phyloP scores from a whole-genome alignment of 2,113 vertebrate genomes.

The Atractosteus spatula region DNA sequence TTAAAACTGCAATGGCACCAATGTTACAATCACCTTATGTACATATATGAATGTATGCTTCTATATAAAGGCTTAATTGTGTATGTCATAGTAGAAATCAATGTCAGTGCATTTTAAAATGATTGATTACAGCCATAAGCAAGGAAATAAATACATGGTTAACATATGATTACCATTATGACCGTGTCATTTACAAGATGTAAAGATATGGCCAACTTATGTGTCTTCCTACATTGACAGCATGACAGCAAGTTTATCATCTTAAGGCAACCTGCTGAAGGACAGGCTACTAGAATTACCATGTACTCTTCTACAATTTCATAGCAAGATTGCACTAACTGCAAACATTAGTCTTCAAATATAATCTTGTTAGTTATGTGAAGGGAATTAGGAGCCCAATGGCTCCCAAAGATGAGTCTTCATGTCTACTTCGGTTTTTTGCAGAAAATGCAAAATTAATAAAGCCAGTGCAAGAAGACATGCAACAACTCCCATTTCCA shows the following conservation, averaged over 20 bases:
- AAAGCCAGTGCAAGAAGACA: conserved; percentile 62
- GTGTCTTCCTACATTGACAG: conserved; percentile 30
- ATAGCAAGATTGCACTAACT: conserved; percentile 52
- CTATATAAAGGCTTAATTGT: conserved; percentile 39
- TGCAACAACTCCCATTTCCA: conserved; percentile 64
- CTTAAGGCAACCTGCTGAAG: conserved; percentile 51
- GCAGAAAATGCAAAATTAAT: conserved; percentile 40
- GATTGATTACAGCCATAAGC: conserved; percentile 63
- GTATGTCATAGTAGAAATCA: conserved; percentile 49
- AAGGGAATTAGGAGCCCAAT: conserved; percentile 38
- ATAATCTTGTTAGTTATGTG: conserved; percentile 48
- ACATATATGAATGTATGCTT: conserved; percentile 35
- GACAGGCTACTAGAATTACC: conserved; percentile 40
- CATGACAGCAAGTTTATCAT: conserved; percentile 30
- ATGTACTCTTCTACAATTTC: conserved; percentile 33
- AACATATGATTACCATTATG: conserved; percentile 48
- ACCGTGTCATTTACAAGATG: conserved; percentile 51
- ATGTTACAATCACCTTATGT: conserved; percentile 71
- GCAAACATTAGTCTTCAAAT: conserved; percentile 48
- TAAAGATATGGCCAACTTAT: conserved; percentile 39
- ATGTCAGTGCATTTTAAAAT: conserved; percentile 57
- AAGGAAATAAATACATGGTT: conserved; percentile 50
- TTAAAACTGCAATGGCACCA: conserved; percentile 47
- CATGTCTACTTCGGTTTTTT: conserved; percentile 39
- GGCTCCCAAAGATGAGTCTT: conserved; percentile 25